These are phyloP conservation scores for Eueremaeus valkanovi DNA, from an alignment of 2,888 invertebrate genomes.

Conservation along the genomic window DNA sequence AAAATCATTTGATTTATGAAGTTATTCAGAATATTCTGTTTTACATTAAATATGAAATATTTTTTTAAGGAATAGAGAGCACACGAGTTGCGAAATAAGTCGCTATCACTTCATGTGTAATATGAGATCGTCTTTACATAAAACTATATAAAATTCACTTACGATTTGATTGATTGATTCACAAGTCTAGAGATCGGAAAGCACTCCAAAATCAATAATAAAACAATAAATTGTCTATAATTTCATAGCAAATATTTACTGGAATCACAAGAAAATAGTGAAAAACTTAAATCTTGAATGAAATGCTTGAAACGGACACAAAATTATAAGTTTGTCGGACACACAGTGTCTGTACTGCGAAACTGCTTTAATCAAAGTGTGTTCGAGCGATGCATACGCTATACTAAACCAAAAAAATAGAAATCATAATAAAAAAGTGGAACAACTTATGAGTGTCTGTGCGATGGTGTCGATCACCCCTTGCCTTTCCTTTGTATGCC, in stretches of 20 bases:
- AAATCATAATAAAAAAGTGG: slow-evolving; percentile 22
- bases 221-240: too few relatives aligned
- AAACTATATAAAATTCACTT: background rate
- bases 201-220: background rate
- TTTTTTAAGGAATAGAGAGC: too few relatives aligned
- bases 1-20: background rate
- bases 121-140: background rate
- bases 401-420: background rate
- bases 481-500: slow-evolving; percentile 21
- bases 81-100: background rate
- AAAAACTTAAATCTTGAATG: too few relatives aligned
- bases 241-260: too few relatives aligned
- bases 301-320: too few relatives aligned
- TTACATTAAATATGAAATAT: too few relatives aligned
- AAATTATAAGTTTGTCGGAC: too few relatives aligned
- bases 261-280: too few relatives aligned
- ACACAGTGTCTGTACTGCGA: too few relatives aligned
- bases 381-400: background rate
- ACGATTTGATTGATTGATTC: background rate
- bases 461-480: slow-evolving; percentile 28
- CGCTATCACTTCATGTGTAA: too few relatives aligned
- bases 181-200: background rate
- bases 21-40: too few relatives aligned
- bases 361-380: background rate
- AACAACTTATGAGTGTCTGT: slow-evolving; percentile 11